Evolutionary conservation across 2,797 vertebrate species (phyloP).

Genomic region (Smutsia gigantea): DNA sequence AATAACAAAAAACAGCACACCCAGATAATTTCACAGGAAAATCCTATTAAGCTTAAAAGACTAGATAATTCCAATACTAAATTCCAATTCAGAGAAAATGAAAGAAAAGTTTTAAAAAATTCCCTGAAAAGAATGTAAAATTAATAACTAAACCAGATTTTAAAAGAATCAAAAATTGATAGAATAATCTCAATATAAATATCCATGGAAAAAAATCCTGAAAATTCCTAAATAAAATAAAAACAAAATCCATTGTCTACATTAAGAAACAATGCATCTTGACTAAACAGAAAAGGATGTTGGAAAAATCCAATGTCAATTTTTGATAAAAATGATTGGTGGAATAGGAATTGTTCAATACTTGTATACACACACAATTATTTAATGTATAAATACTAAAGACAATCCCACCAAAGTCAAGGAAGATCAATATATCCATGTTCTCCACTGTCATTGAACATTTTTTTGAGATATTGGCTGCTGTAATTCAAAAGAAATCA

Average conservation of each 20-base stretch:
- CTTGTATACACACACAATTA: neutral
- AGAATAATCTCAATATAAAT: neutral
- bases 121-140: neutral
- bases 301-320: neutral
- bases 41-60: neutral
- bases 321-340: neutral
- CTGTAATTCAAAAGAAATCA: neutral
- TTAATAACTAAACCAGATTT: neutral
- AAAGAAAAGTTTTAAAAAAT: neutral
- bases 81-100: neutral
- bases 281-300: neutral
- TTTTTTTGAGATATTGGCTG: neutral
- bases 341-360: neutral
- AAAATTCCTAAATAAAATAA: neutral
- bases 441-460: neutral
- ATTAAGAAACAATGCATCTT: neutral
- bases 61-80: neutral
- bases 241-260: neutral
- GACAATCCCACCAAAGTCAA: neutral
- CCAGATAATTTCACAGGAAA: neutral
- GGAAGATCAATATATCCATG: neutral
- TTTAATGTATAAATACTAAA: neutral
- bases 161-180: neutral
- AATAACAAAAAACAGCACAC: neutral
- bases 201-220: neutral